Evolutionary conservation across 2,797 vertebrate species (phyloP).

Genomic region (Echiichthys vipera): DNA sequence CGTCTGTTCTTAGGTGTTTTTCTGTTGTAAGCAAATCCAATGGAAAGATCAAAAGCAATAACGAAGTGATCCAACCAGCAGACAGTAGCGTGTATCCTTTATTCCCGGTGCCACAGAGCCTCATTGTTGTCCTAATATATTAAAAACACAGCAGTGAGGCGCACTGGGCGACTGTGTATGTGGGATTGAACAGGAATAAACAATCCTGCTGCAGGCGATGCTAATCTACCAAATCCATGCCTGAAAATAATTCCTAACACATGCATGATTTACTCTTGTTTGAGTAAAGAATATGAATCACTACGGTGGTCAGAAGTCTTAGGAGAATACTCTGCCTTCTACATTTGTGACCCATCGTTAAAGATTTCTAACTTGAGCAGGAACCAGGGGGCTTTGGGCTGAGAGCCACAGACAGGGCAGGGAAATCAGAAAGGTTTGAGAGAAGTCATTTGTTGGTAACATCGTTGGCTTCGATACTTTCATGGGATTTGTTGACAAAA

Average conservation of each 20-base stretch:
- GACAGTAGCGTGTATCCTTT: background rate
- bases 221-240: background rate
- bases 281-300: too few relatives aligned
- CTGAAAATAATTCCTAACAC: background rate
- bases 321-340: too few relatives aligned
- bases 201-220: too few relatives aligned
- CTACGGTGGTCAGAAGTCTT: too few relatives aligned
- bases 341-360: too few relatives aligned
- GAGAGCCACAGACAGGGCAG: background rate
- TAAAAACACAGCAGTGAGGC: too few relatives aligned
- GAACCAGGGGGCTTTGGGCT: background rate
- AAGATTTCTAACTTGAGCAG: background rate
- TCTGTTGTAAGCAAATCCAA: background rate
- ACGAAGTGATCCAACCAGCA: background rate
- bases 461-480: background rate
- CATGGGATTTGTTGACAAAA: background rate
- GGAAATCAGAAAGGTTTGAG: background rate
- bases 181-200: too few relatives aligned
- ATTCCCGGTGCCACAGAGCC: too few relatives aligned
- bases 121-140: background rate
- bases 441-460: background rate
- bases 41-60: background rate
- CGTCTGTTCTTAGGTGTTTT: background rate
- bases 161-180: too few relatives aligned
- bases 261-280: background rate